Evolutionary conservation across 2,113 vertebrate species (phyloP).

Genomic region (Grus americana): DNA sequence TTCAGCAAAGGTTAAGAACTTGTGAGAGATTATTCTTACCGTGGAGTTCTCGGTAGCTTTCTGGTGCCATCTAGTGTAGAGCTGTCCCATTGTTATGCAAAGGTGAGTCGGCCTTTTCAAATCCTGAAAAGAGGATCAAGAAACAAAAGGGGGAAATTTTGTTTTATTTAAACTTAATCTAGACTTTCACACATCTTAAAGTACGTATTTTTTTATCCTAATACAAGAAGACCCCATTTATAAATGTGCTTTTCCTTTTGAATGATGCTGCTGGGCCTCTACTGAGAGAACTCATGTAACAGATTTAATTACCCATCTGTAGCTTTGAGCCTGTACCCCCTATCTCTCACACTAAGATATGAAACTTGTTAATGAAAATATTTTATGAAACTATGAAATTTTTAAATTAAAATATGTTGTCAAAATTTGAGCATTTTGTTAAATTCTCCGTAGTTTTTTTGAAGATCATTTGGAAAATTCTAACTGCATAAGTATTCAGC

Average conservation of each 20-base stretch:
- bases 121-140: not conserved
- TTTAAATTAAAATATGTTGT: not conserved
- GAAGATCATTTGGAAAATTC: not conserved
- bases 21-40: not conserved
- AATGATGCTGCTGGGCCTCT: not conserved
- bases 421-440: not conserved
- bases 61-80: slow-evolving; percentile 76
- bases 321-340: not conserved
- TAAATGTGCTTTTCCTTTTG: not conserved
- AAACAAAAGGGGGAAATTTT: not conserved
- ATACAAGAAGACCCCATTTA: rapidly evolving
- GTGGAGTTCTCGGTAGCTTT: not conserved
- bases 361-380: not conserved
- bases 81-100: not conserved
- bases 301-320: not conserved
- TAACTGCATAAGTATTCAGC: not conserved
- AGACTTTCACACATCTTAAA: not conserved
- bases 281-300: not conserved
- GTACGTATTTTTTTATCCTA: rapidly evolving
- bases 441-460: rapidly evolving
- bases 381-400: not conserved
- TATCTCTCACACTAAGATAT: not conserved
- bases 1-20: not conserved
- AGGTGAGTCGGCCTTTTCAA: not conserved
- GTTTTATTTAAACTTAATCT: not conserved